Evolutionary conservation across 1,140 invertebrate species (phyloP).

Genomic region (Anastrepha obliqua): DNA sequence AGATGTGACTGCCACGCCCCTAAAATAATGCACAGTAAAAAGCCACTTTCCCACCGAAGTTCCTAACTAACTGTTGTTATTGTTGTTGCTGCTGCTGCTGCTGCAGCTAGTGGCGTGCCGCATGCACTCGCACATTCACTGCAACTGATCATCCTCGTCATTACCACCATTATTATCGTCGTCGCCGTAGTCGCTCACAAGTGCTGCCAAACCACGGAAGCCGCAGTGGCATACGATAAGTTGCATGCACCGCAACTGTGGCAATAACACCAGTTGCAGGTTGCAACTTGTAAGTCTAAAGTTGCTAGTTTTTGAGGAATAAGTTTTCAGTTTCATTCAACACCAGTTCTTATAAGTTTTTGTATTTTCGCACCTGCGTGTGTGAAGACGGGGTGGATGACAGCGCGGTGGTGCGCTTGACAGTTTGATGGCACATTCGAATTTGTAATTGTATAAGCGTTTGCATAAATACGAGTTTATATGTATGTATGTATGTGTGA

Average conservation of each 20-base stretch:
- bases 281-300: slow-evolving; percentile 17
- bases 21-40: slow-evolving; percentile 26
- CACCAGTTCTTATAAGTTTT: not conserved
- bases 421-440: not conserved
- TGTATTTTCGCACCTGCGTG: not conserved
- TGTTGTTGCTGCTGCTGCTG: not conserved
- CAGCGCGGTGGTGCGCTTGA: not conserved
- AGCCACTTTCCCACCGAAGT: not conserved
- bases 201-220: not conserved
- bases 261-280: slow-evolving; percentile 39
- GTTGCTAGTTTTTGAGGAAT: not conserved
- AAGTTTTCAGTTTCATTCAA: not conserved
- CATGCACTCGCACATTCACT: not conserved
- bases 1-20: slow-evolving; percentile 14
- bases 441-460: too few relatives aligned
- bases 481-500: too few relatives aligned
- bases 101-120: not conserved
- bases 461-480: too few relatives aligned
- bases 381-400: not conserved
- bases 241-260: slow-evolving; percentile 7
- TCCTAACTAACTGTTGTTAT: not conserved
- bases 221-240: slow-evolving; percentile 27
- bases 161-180: slow-evolving; percentile 23
- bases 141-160: slow-evolving; percentile 17
- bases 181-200: not conserved